Conservation (phyloP, 2,113 vertebrate species). For the Saguinus imperator region DNA sequence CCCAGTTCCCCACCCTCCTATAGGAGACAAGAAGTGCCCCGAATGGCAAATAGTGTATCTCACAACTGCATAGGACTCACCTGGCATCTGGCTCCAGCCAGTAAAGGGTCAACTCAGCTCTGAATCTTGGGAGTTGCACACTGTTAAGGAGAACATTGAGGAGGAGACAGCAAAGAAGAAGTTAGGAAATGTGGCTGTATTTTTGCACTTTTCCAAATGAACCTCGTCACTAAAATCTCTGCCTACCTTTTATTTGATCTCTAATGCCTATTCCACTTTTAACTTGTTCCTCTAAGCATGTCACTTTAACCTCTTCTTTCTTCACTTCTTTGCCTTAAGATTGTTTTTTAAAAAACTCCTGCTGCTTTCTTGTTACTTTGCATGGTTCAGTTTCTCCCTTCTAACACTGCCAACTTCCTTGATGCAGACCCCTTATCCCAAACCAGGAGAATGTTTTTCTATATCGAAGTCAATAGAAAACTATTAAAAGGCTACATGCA, state of each 20-base stretch:
- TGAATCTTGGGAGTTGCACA: neutral
- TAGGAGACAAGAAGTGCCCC: neutral
- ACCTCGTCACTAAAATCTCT: neutral
- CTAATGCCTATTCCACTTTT: neutral
- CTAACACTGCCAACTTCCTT: neutral
- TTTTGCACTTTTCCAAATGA: neutral
- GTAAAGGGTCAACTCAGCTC: neutral
- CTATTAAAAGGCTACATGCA: neutral
- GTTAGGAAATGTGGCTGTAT: neutral
- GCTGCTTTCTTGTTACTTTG: neutral
- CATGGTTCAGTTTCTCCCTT: neutral
- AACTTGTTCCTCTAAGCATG: neutral
- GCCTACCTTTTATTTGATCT: neutral
- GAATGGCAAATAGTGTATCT: neutral
- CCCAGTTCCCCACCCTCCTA: neutral
- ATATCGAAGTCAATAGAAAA: neutral
- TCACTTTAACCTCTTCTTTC: neutral
- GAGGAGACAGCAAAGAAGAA: neutral
- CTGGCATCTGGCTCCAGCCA: neutral
- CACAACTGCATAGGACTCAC: neutral
- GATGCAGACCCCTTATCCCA: neutral
- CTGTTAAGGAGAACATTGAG: neutral
- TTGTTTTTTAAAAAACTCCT: neutral
- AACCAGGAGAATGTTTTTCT: neutral
- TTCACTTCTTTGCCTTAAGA: neutral